Base-by-base conservation (phyloP, 2,797 vertebrate species). In the Aratinga solstitialis region DNA sequence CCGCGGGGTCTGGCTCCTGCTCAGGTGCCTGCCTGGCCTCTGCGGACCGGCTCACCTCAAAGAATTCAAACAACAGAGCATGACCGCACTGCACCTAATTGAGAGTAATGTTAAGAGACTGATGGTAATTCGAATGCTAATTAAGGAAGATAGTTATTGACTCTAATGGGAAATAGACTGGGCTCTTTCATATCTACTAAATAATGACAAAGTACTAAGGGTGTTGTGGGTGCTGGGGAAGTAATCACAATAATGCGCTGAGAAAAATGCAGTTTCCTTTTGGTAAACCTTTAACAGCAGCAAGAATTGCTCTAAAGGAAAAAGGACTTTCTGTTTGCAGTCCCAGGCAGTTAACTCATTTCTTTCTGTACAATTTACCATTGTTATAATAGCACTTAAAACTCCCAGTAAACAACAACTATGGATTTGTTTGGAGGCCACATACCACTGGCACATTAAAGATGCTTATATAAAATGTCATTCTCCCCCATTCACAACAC, bases 91-190 rank as follows among this genome's bases (percentile, higher is more conserved):
- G 47, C 63, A 71, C 65, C 81, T 93, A 74, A 81, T 48, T 86
- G 89, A 81, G 75, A 88, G 87, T 73, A 72, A 89, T 32, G 67
- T 85, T 94, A 77, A 93, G 82, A 94, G 80, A 85, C 53, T 53
- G 56, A 76, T 77, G 0, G 4, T 94, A 74, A 95, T 92, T 87
- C 30, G 81, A 83, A 58, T 10, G 4, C 77, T 93, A 95, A 96
- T 92, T 94, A 85, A 93, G 75, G 75, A 45, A 89, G 90, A 94
- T 84, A 53, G 61, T 65, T 94, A 95, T 89, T 92, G 91, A 94
- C 77, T 94, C 89, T 53, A 95, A 90, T 54, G 71, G 85, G 50
- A 89, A 58, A 40, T 54, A 84, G 75, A 85, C 24, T 34, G 36
- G 74, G 63, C 65, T 94, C 23, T 69, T 68, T 61, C 13, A 63